Base-by-base conservation (phyloP, 2,113 vertebrate genomes). In the Agelaius tricolor region DNA sequence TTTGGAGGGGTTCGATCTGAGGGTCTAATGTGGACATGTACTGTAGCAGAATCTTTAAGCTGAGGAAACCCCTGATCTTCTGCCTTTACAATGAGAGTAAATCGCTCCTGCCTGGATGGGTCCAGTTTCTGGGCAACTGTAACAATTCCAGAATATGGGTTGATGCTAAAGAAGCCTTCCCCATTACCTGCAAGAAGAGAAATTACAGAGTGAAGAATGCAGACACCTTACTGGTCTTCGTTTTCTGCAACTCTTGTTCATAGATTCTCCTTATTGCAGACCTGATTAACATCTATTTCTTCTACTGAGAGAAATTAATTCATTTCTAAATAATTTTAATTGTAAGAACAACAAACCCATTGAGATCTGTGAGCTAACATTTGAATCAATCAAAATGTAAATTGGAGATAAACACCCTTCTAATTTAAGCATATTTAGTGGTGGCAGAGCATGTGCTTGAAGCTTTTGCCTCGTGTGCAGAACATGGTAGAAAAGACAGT, bases 21-120 rank as follows among this genome's bases (percentile, higher is more conserved):
- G 47, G 98, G 94, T 73, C 95, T 97, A 57, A 99, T 21, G 17
- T 89, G 97, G 90, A 99, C 54, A 14, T 98, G 98, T 51, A 99
- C 97, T 2, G 98, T 98, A 85, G 98, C 98, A 82, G 99, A 94
- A 94, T 99, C 98, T 54, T 98, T 98, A 95, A 98, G 95, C 62
- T 97, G 98, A 33, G 98, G 99, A 84, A 98, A 99, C 4, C 99
- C 99, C 95, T 98, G 98, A 80, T 99, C 99, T 33, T 98, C 98
- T 88, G 99, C 99, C 93, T 98, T 99, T 46, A 99, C 98, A 21
- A 98, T 98, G 74, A 99, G 91, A 57, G 98, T 98, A 77, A 99
- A 98, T 39, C 93, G 96, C 33, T 98, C 98, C 87, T 98, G 98
- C 54, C 97, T 96, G 83, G 98, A 96, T 15, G 90, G 97, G 49